Conservation (phyloP, 2,888 invertebrate species). For the Molorchus minor region DNA sequence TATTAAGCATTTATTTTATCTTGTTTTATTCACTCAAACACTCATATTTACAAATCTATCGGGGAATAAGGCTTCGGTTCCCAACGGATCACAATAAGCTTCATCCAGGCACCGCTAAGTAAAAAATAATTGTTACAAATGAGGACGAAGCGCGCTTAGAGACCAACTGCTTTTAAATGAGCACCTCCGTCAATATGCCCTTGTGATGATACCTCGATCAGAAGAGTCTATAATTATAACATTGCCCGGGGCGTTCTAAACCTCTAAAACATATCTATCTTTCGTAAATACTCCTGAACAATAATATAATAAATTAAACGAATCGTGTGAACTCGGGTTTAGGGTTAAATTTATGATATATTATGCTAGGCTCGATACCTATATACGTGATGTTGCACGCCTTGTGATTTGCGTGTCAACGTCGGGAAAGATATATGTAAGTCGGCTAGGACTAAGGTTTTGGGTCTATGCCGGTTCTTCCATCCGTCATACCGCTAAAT, state of each 20-base stretch:
- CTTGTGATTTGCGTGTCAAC: slow-evolving; percentile 55
- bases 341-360: slow-evolving; percentile 31
- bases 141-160: slow-evolving; percentile 53
- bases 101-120: slow-evolving; percentile 50
- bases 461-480: slow-evolving; percentile 21
- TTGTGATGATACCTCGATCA: slow-evolving; percentile 55
- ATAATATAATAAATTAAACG: slow-evolving; percentile 38
- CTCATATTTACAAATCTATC: slow-evolving; percentile 7
- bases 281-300: slow-evolving; percentile 41
- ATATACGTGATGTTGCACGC: slow-evolving; percentile 30
- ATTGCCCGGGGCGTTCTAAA: slow-evolving; percentile 37
- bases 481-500: slow-evolving; percentile 45
- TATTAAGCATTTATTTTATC: too few species aligned
- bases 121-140: slow-evolving; percentile 63
- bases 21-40: too few species aligned
- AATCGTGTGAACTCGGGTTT: slow-evolving; percentile 35
- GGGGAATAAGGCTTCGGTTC: not conserved
- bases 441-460: slow-evolving; percentile 14
- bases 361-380: slow-evolving; percentile 29
- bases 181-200: slow-evolving; percentile 53
- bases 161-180: slow-evolving; percentile 57
- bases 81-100: slow-evolving; percentile 4
- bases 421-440: slow-evolving; percentile 52
- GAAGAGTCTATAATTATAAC: slow-evolving; percentile 53
- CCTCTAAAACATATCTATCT: slow-evolving; percentile 36